Conservation (phyloP, 2,113 vertebrate genomes). For the Hipposideros armiger region DNA sequence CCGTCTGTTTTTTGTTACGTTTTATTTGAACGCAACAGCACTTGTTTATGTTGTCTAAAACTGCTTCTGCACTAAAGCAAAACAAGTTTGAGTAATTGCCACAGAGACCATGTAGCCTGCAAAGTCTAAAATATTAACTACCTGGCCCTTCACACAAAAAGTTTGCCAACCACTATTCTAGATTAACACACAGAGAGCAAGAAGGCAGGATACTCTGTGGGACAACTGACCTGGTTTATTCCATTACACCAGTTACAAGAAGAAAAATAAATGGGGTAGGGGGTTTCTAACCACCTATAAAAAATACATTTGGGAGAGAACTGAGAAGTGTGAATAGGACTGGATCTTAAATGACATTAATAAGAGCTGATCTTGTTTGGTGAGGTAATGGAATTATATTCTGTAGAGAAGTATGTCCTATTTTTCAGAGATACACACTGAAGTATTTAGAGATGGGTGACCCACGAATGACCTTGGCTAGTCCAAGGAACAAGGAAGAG, state of each 20-base stretch:
- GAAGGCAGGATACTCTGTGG: background rate
- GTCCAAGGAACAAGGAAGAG: conserved; percentile 25
- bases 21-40: background rate
- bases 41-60: background rate
- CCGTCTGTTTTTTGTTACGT: conserved; percentile 29
- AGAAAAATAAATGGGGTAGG: background rate
- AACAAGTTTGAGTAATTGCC: background rate
- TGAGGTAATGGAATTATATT: background rate
- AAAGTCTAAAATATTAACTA: conserved; percentile 66
- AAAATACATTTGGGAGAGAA: background rate
- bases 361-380: background rate
- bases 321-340: background rate
- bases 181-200: conserved; percentile 46
- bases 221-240: conserved; percentile 24
- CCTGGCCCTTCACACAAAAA: conserved; percentile 51
- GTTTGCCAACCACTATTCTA: conserved; percentile 52
- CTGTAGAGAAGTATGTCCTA: background rate
- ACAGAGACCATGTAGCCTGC: conserved; percentile 42
- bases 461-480: background rate
- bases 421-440: conserved; percentile 21
- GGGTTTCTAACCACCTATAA: background rate
- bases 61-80: conserved; percentile 49
- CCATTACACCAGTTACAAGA: background rate
- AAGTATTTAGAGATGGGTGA: conserved; percentile 47
- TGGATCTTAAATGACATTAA: conserved; percentile 8